These are phyloP conservation scores for Drosophila murphyi DNA, from an alignment of 1,140 invertebrate species.

Conservation along the genomic window DNA sequence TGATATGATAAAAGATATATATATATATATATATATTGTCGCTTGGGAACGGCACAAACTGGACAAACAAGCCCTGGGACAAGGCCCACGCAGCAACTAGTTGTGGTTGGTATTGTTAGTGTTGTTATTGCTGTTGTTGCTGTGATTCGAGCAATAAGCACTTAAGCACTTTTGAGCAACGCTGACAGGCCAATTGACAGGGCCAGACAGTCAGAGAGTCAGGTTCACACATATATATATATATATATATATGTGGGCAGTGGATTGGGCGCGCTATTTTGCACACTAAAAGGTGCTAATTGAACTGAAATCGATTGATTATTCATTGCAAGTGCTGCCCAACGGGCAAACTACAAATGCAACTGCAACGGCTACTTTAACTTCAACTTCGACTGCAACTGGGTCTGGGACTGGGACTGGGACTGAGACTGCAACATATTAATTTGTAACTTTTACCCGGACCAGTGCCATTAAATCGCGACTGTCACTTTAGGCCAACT, in stretches of 20 bases:
- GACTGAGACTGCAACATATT: slow-evolving; percentile 32
- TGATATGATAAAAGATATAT: slow-evolving; percentile 31
- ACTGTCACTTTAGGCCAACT: slow-evolving; percentile 84
- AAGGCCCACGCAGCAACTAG: slow-evolving; percentile 34
- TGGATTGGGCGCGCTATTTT: slow-evolving; percentile 71
- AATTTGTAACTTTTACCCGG: slow-evolving; percentile 72
- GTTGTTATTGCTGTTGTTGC: neutral
- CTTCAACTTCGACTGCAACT: neutral
- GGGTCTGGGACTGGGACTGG: too few relatives aligned
- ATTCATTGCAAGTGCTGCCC: slow-evolving; percentile 61
- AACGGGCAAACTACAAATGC: slow-evolving; percentile 7
- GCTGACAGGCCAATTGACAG: slow-evolving; percentile 64
- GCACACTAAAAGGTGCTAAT: slow-evolving; percentile 82
- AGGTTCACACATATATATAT: neutral
- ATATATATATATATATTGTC: neutral
- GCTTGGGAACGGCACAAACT: slow-evolving; percentile 16
- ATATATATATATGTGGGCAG: slow-evolving; percentile 19
- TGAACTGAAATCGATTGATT: slow-evolving; percentile 82
- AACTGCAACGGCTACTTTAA: neutral
- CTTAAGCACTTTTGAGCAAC: slow-evolving; percentile 76
- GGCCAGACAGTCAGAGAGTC: slow-evolving; percentile 46
- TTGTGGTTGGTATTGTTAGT: neutral
- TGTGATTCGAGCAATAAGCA: slow-evolving; percentile 41
- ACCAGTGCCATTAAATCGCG: slow-evolving; percentile 81
- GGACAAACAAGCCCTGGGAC: slow-evolving; percentile 27